These are phyloP conservation scores for Muntiacus muntjak DNA, from an alignment of 2,113 vertebrate species.

Conservation along the genomic window DNA sequence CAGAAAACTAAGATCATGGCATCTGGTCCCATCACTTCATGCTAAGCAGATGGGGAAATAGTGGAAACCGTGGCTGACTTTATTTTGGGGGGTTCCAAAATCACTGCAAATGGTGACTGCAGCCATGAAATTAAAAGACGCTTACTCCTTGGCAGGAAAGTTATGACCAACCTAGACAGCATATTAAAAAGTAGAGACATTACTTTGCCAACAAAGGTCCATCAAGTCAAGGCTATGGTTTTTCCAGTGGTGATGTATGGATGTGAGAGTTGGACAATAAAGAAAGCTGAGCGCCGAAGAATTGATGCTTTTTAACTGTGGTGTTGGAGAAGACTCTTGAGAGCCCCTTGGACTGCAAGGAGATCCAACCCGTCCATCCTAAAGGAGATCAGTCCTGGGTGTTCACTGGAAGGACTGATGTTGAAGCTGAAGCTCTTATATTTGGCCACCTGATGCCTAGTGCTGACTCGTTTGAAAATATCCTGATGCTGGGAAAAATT, in stretches of 20 bases:
- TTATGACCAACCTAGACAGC: neutral
- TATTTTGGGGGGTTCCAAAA: neutral
- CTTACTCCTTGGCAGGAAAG: neutral
- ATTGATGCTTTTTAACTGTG: neutral
- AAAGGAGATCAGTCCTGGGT: neutral
- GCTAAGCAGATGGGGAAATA: neutral
- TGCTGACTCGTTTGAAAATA: neutral
- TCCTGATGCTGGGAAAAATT: neutral
- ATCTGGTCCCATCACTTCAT: neutral
- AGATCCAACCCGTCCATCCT: neutral
- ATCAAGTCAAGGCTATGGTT: neutral
- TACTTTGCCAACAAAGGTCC: neutral
- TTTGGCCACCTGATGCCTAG: neutral
- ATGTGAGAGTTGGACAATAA: neutral
- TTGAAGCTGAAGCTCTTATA: neutral
- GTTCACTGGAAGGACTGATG: neutral
- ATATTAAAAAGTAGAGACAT: neutral
- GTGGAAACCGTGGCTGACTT: neutral
- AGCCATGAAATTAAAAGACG: neutral
- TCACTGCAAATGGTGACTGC: neutral
- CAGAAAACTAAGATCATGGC: neutral
- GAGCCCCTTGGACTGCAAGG: neutral
- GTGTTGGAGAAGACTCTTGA: neutral
- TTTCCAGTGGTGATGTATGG: neutral
- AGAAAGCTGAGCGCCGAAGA: fast-evolving